Conservation (phyloP, 2,113 vertebrate genomes). For the Oreochromis tanganicae region DNA sequence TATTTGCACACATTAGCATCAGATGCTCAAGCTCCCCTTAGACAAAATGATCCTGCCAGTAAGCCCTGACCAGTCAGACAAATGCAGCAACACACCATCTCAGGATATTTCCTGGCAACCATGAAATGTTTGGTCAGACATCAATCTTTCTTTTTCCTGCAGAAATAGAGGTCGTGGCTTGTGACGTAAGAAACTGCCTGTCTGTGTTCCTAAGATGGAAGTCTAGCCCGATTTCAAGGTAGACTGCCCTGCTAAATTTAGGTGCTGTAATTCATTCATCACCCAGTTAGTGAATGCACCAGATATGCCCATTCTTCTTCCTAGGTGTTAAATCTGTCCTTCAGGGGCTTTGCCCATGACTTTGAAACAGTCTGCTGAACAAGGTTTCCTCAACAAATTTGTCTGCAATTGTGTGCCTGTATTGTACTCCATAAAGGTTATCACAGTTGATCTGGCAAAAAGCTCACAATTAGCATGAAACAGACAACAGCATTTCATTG, state of each 20-base stretch:
- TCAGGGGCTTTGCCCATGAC: slow-evolving; percentile 68
- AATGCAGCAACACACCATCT: slow-evolving; percentile 23
- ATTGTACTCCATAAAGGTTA: not conserved
- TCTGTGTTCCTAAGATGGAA: slow-evolving; percentile 50
- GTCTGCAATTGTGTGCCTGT: not conserved
- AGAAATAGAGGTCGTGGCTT: slow-evolving; percentile 55
- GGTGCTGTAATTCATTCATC: slow-evolving; percentile 75
- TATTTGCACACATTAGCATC: not conserved
- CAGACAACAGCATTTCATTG: not conserved
- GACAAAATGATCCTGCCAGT: not conserved
- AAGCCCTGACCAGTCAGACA: slow-evolving; percentile 11
- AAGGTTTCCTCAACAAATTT: slow-evolving; percentile 46
- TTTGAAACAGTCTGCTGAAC: slow-evolving; percentile 66
- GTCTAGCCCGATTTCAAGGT: slow-evolving; percentile 74
- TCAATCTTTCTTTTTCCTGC: slow-evolving; percentile 58
- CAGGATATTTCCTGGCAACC: slow-evolving; percentile 40
- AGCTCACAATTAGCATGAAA: not conserved
- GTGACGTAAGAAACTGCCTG: slow-evolving; percentile 54
- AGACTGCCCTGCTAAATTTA: slow-evolving; percentile 72
- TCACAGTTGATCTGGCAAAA: not conserved
- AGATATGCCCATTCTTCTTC: slow-evolving; percentile 67
- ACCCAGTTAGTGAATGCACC: slow-evolving; percentile 64
- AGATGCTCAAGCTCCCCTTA: not conserved
- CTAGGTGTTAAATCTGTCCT: slow-evolving; percentile 67
- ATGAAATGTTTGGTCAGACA: slow-evolving; percentile 54